Percentiles rank a stretch among this genome's conserved stretches.
Evolutionary conservation across 1,140 invertebrate genomes (phyloP).

Genomic region (Lepidurus packardi): DNA sequence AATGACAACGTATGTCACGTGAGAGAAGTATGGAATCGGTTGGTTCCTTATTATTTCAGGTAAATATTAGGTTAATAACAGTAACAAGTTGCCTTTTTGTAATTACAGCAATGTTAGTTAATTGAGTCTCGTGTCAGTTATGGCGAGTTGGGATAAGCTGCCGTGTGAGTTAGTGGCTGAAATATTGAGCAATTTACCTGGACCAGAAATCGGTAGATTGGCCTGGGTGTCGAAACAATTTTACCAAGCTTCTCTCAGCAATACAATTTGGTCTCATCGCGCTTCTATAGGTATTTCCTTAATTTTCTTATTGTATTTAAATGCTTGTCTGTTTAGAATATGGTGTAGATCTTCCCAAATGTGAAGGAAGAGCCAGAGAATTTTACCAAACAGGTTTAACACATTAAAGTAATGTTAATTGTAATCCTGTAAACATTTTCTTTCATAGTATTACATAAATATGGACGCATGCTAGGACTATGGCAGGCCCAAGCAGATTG

Average conservation of each 20-base stretch:
- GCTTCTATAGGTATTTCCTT: neutral
- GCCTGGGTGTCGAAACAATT: neutral
- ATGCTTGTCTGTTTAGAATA: neutral
- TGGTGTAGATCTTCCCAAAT: neutral
- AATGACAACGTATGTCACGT: too few species aligned
- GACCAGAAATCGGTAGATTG: neutral
- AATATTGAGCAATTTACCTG: neutral
- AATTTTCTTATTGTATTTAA: neutral
- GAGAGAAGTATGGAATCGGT: too few species aligned
- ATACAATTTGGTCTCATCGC: neutral
- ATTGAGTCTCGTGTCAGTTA: neutral
- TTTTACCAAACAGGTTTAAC: conserved; percentile 27
- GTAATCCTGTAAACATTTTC: neutral
- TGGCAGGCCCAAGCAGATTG: conserved; percentile 29
- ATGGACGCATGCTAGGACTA: conserved; percentile 27
- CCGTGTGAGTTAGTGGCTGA: neutral
- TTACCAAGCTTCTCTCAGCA: conserved; percentile 4
- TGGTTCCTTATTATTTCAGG: too few species aligned
- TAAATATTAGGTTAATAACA: too few species aligned
- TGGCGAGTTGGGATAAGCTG: neutral
- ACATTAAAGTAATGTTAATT: neutral
- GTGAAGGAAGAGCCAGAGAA: conserved; percentile 9
- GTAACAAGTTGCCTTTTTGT: too few species aligned
- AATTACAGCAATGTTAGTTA: too few species aligned
- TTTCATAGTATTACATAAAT: conserved; percentile 28